Conservation (phyloP, 1,140 invertebrate species). For the Drosophila malerkotliana region DNA sequence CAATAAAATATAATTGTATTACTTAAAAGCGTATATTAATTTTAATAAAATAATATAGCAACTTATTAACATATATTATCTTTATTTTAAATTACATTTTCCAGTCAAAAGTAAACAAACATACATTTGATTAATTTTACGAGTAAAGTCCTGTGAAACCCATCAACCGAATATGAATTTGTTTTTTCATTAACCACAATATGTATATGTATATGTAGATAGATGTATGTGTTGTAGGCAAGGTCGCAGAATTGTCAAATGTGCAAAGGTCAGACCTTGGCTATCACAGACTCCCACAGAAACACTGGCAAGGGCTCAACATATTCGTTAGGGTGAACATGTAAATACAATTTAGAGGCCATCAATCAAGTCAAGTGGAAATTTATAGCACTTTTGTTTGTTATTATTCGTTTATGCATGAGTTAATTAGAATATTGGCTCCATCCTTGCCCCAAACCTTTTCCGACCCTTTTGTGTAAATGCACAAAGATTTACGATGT, state of each 20-base stretch:
- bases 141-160: constrained; percentile 15
- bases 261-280: constrained; percentile 43
- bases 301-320: constrained; percentile 5
- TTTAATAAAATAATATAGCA: background rate
- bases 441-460: constrained; percentile 57
- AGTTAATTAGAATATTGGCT: constrained; percentile 82
- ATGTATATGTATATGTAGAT: background rate
- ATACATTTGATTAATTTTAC: constrained; percentile 1
- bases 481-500: constrained; percentile 70
- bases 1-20: background rate
- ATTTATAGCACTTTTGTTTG: constrained; percentile 83
- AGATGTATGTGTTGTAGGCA: background rate
- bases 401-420: constrained; percentile 83
- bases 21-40: background rate
- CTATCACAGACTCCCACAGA: background rate
- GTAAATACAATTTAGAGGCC: constrained; percentile 50
- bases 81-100: constrained; percentile 10
- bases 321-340: constrained; percentile 30
- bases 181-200: constrained; percentile 29
- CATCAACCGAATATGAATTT: constrained; percentile 41
- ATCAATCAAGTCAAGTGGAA: constrained; percentile 82
- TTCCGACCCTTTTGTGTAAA: constrained; percentile 50
- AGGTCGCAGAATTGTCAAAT: constrained; percentile 41
- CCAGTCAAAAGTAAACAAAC: constrained; percentile 7
- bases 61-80: background rate